These are phyloP conservation scores for Hoplostethus mediterraneus DNA, from an alignment of 2,797 vertebrate species.

Conservation along the genomic window DNA sequence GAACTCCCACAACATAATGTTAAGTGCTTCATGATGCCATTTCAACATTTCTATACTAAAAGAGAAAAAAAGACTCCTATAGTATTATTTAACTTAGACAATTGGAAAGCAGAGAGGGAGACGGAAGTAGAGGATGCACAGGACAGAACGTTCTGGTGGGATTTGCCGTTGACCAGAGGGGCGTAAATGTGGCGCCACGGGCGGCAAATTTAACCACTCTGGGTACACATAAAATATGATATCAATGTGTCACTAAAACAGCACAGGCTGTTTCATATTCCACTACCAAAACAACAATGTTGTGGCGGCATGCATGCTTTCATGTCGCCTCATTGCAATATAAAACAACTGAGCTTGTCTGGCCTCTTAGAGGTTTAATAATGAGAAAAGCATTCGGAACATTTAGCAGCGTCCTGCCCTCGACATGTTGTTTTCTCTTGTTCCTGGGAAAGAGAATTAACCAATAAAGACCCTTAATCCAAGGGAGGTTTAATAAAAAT, in stretches of 20 bases:
- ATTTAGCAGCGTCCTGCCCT: constrained; percentile 55
- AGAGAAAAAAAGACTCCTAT: not conserved
- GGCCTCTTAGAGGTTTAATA: constrained; percentile 60
- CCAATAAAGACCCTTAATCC: constrained; percentile 72
- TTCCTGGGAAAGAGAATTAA: constrained; percentile 75
- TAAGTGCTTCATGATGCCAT: not conserved
- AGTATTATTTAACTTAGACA: not conserved
- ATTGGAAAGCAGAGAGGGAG: not conserved
- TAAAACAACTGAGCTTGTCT: constrained; percentile 29
- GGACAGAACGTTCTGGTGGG: not conserved
- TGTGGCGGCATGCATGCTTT: constrained; percentile 24
- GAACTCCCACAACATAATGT: not conserved
- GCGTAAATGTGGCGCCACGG: not conserved
- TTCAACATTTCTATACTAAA: not conserved
- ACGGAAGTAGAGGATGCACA: not conserved
- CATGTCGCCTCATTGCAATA: not conserved
- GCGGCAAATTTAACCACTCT: too few species aligned
- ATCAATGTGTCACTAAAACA: constrained; percentile 6
- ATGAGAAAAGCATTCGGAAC: constrained; percentile 72
- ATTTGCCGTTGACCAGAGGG: not conserved
- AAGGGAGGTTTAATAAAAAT: constrained; percentile 65
- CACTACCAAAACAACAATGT: constrained; percentile 42
- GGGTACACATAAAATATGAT: not conserved
- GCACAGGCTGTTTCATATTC: constrained; percentile 6
- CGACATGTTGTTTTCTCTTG: constrained; percentile 53